These are phyloP conservation scores for Sterrhoptilus dennistouni DNA, from an alignment of 2,113 vertebrate genomes.

Conservation along the genomic window DNA sequence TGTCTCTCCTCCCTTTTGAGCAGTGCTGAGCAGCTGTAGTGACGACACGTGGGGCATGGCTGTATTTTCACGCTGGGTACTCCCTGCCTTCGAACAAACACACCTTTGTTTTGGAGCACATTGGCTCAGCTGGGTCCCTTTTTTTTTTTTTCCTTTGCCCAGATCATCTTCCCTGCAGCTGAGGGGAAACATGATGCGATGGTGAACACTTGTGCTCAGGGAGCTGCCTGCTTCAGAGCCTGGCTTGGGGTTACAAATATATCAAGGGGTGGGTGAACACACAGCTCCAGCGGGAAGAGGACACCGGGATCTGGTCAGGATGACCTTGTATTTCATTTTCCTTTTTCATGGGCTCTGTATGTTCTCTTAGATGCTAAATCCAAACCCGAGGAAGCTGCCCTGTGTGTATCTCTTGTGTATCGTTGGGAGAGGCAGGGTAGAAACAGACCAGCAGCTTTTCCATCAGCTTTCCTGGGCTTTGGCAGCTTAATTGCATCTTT, in stretches of 20 bases:
- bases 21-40: not conserved
- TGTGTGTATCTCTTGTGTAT: not conserved
- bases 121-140: not conserved
- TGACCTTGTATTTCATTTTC: not conserved
- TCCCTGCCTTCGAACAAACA: not conserved
- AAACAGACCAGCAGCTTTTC: not conserved
- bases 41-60: rapidly evolving
- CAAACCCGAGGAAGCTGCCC: not conserved
- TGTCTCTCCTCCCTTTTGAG: not conserved
- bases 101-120: conserved; percentile 17
- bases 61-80: rapidly evolving
- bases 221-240: not conserved
- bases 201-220: not conserved
- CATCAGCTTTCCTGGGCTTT: not conserved
- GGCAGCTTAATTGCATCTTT: not conserved
- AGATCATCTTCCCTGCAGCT: conserved; percentile 45
- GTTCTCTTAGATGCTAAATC: not conserved
- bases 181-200: not conserved
- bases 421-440: not conserved
- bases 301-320: not conserved
- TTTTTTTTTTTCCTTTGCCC: not conserved
- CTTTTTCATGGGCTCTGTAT: not conserved
- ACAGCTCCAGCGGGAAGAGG: rapidly evolving
- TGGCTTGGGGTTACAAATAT: not conserved
- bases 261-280: not conserved